A percentile compares a stretch with the other conserved stretches of the same genome.
Evolutionary conservation across 2,888 invertebrate genomes (phyloP).

Genomic region (Megamerina dolium): DNA sequence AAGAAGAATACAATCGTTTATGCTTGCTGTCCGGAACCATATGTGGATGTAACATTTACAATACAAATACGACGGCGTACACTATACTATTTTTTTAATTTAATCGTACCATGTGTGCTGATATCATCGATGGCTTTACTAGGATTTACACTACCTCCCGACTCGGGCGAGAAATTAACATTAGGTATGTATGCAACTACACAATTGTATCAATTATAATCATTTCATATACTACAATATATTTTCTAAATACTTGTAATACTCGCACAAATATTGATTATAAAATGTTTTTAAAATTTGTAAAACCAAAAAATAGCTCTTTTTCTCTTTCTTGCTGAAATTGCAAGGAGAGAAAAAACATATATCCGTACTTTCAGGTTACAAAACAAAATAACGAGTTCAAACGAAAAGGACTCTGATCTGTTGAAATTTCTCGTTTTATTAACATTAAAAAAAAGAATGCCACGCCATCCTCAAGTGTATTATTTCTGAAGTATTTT

Average conservation of each 20-base stretch:
- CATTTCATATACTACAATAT: slow-evolving; percentile 2
- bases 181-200: slow-evolving; percentile 46
- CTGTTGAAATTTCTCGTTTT: too few species aligned
- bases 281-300: slow-evolving; percentile 9
- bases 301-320: too few species aligned
- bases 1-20: slow-evolving; percentile 85
- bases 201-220: background rate
- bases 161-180: slow-evolving; percentile 54
- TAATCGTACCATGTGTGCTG: slow-evolving; percentile 97
- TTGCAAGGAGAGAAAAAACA: too few species aligned
- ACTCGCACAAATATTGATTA: slow-evolving; percentile 4
- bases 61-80: slow-evolving; percentile 94
- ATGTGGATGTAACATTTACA: slow-evolving; percentile 87
- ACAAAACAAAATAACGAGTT: too few species aligned
- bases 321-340: too few species aligned
- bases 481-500: too few species aligned
- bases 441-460: too few species aligned
- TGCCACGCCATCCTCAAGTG: too few species aligned
- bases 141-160: slow-evolving; percentile 96
- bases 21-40: slow-evolving; percentile 90
- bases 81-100: slow-evolving; percentile 98
- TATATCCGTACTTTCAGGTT: too few species aligned
- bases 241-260: slow-evolving; percentile 8
- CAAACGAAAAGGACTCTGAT: too few species aligned
- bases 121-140: slow-evolving; percentile 98